phyloP scores from a whole-genome alignment of 2,888 invertebrate genomes.

The Drosophila austrosaltans region DNA sequence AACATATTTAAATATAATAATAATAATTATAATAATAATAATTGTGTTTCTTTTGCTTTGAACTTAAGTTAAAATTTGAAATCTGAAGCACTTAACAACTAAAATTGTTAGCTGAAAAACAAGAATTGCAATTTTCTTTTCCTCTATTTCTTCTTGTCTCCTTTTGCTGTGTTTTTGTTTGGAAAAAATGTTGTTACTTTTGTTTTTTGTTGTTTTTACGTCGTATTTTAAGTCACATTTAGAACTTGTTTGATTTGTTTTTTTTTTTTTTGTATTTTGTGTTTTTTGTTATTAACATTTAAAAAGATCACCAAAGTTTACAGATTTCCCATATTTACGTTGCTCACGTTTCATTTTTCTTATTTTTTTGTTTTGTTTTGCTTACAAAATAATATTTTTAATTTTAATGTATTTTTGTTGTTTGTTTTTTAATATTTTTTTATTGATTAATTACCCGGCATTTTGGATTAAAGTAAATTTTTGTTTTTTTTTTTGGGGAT shows the following conservation, averaged over 20 bases:
- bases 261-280: slow-evolving; percentile 35
- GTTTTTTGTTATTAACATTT: slow-evolving; percentile 74
- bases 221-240: slow-evolving; percentile 76
- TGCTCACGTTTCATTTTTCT: slow-evolving; percentile 63
- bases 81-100: slow-evolving; percentile 66
- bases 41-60: slow-evolving; percentile 51
- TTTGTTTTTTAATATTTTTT: slow-evolving; percentile 43
- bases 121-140: slow-evolving; percentile 49
- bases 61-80: slow-evolving; percentile 69
- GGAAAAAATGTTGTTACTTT: slow-evolving; percentile 51
- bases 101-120: slow-evolving; percentile 64
- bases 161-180: slow-evolving; percentile 38
- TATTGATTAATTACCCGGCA: slow-evolving; percentile 78
- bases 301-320: slow-evolving; percentile 80
- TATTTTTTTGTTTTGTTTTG: slow-evolving; percentile 36
- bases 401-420: slow-evolving; percentile 58
- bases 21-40: slow-evolving; percentile 26
- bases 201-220: slow-evolving; percentile 43
- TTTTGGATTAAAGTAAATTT: slow-evolving; percentile 75
- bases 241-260: slow-evolving; percentile 74
- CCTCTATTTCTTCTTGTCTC: slow-evolving; percentile 22
- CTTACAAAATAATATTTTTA: slow-evolving; percentile 55
- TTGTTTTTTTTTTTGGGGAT: slow-evolving; percentile 27
- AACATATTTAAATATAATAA: slow-evolving; percentile 26
- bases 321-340: slow-evolving; percentile 76